phyloP scores from a whole-genome alignment of 2,888 invertebrate species.

The Cataglyphis albicans region DNA sequence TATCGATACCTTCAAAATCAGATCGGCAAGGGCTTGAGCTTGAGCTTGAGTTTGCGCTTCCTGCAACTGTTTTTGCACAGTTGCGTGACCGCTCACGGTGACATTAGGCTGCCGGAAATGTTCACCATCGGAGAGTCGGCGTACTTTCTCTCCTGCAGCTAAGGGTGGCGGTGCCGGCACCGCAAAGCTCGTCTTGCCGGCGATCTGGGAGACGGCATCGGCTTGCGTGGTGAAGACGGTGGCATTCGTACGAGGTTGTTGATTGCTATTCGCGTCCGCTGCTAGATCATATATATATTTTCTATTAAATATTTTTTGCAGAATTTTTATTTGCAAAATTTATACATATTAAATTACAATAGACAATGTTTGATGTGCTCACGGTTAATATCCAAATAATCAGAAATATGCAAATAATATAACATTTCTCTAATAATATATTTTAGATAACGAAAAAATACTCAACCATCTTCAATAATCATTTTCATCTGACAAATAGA shows the following conservation, averaged over 20 bases:
- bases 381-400: background rate
- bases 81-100: slow-evolving; percentile 81
- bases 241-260: slow-evolving; percentile 80
- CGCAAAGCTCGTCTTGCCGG: slow-evolving; percentile 87
- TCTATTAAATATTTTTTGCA: background rate
- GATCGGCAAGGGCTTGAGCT: slow-evolving; percentile 93
- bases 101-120: slow-evolving; percentile 86
- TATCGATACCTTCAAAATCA: slow-evolving; percentile 88
- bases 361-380: background rate
- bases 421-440: background rate
- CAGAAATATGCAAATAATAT: background rate
- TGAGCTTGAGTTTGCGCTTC: slow-evolving; percentile 88
- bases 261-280: slow-evolving; percentile 81
- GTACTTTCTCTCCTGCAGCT: slow-evolving; percentile 85
- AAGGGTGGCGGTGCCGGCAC: slow-evolving; percentile 88
- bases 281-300: slow-evolving; percentile 72
- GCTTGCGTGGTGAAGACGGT: slow-evolving; percentile 78
- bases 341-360: background rate
- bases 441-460: background rate
- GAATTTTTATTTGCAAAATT: background rate
- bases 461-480: background rate
- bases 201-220: slow-evolving; percentile 76
- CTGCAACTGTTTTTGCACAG: slow-evolving; percentile 84
- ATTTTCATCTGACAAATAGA: background rate
- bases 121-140: slow-evolving; percentile 88